phyloP scores from a whole-genome alignment of 2,797 vertebrate genomes.

The Myotis vivesi region DNA sequence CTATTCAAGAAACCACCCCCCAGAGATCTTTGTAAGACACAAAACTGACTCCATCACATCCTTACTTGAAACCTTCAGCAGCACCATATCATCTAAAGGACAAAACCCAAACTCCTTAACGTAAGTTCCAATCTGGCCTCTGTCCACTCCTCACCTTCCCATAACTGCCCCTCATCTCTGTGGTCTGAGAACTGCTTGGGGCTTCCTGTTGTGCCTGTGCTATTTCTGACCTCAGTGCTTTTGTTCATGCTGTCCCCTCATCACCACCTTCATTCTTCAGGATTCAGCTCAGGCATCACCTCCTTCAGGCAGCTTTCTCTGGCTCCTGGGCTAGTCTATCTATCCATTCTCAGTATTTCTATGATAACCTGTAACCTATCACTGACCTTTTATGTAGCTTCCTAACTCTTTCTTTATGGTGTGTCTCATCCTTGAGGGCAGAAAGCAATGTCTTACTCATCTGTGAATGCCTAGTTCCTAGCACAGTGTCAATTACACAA shows the following conservation, averaged over 20 bases:
- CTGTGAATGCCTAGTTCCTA: not conserved
- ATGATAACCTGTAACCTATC: not conserved
- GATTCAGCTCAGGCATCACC: not conserved
- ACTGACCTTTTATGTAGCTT: not conserved
- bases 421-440: not conserved
- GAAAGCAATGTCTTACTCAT: not conserved
- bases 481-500: not conserved
- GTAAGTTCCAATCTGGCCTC: not conserved
- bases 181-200: not conserved
- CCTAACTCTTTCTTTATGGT: not conserved
- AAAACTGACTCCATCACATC: not conserved
- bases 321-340: not conserved
- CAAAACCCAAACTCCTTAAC: not conserved
- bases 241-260: not conserved
- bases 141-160: not conserved
- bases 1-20: not conserved
- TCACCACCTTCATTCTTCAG: not conserved
- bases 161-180: not conserved
- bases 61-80: not conserved
- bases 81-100: not conserved
- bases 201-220: not conserved
- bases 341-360: not conserved
- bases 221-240: not conserved
- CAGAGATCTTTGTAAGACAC: not conserved
- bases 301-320: not conserved